phyloP scores from a whole-genome alignment of 2,888 invertebrate species.

The Andrena minutula region DNA sequence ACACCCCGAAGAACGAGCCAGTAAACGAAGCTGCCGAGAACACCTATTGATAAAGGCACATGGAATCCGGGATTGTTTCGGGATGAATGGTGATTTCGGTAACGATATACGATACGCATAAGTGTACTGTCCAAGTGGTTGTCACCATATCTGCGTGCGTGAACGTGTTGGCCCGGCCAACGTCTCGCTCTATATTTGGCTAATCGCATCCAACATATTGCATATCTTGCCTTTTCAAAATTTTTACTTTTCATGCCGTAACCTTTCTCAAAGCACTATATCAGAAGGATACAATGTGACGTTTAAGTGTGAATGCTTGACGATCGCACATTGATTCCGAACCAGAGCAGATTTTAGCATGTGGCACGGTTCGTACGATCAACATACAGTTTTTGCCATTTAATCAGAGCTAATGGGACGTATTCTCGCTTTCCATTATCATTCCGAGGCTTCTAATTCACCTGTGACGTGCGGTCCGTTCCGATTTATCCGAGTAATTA shows the following conservation, averaged over 20 bases:
- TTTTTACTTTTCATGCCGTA: slow-evolving; percentile 73
- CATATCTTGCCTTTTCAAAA: slow-evolving; percentile 78
- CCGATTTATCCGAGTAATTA: slow-evolving; percentile 2
- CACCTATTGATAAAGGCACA: slow-evolving; percentile 85
- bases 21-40: slow-evolving; percentile 78
- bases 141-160: slow-evolving; percentile 76
- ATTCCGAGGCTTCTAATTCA: background rate
- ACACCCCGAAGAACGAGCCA: slow-evolving; percentile 75
- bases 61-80: slow-evolving; percentile 85
- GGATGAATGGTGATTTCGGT: slow-evolving; percentile 80
- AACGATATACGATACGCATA: slow-evolving; percentile 77
- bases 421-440: slow-evolving; percentile 13
- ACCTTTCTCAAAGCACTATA: slow-evolving; percentile 65
- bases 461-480: background rate
- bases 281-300: slow-evolving; percentile 72
- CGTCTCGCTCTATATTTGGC: slow-evolving; percentile 84
- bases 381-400: slow-evolving; percentile 57
- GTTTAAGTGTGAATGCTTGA: slow-evolving; percentile 67
- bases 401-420: slow-evolving; percentile 28
- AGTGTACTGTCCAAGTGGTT: slow-evolving; percentile 78
- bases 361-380: slow-evolving; percentile 69
- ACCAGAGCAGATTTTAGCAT: slow-evolving; percentile 70
- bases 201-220: slow-evolving; percentile 84
- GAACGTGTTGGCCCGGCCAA: slow-evolving; percentile 80
- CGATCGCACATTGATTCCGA: slow-evolving; percentile 65